A percentile compares a stretch with the other conserved stretches of the same genome.
Conservation (phyloP, 1,140 invertebrate genomes). For the Campodea augens region DNA sequence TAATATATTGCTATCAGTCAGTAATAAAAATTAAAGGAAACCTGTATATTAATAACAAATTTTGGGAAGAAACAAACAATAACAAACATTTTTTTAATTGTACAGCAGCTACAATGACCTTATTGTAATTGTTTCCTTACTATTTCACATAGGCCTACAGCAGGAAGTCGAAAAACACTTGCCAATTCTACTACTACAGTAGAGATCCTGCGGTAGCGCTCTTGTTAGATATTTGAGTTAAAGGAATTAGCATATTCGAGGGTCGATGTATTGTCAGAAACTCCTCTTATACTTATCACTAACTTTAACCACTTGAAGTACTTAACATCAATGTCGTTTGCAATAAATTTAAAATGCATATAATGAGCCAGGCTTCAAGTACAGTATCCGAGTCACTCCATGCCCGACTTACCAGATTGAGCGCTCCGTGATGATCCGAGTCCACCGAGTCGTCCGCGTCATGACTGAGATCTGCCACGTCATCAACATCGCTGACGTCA, state of each 20-base stretch:
- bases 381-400: no score
- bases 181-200: no score
- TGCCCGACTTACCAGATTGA: slow-evolving; percentile 33
- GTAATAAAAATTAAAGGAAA: no score
- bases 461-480: slow-evolving; percentile 26
- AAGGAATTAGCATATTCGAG: neutral
- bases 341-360: slow-evolving; percentile 1
- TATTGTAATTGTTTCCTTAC: no score
- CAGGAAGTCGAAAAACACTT: no score
- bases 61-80: no score
- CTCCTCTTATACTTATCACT: slow-evolving; percentile 6
- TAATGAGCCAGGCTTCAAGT: neutral
- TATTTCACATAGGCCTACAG: no score
- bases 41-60: no score
- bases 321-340: slow-evolving; percentile 10
- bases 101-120: no score
- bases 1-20: no score
- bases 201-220: no score
- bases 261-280: slow-evolving; percentile 15
- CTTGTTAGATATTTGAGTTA: slow-evolving; percentile 14
- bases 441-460: slow-evolving; percentile 35
- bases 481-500: slow-evolving; percentile 30
- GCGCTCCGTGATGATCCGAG: slow-evolving; percentile 30
- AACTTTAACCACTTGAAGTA: slow-evolving; percentile 6
- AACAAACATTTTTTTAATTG: no score